A percentile compares a stretch with the other conserved stretches of the same genome.
Evolutionary conservation across 2,113 vertebrate species (phyloP).

Genomic region (Chaenocephalus aceratus): DNA sequence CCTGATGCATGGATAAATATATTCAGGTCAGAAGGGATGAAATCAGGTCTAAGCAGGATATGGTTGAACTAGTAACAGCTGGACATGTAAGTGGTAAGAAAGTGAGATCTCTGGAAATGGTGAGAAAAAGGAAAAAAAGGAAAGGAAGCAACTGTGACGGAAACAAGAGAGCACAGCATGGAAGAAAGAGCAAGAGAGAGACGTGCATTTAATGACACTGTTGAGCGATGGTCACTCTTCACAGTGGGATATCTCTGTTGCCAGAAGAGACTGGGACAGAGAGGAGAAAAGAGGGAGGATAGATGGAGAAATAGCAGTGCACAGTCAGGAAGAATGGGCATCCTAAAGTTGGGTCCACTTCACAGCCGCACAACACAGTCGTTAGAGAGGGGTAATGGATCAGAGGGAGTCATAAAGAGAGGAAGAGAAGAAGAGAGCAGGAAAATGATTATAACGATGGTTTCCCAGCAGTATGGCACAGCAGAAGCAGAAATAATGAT

Average conservation of each 20-base stretch:
- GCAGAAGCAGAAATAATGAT: constrained; percentile 68
- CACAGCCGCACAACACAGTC: constrained; percentile 61
- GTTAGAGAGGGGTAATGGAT: constrained; percentile 73
- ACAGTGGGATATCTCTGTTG: constrained; percentile 55
- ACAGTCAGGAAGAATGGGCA: constrained; percentile 32
- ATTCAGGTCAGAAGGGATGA: constrained; percentile 1
- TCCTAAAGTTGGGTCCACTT: constrained; percentile 67
- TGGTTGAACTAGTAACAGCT: constrained; percentile 32
- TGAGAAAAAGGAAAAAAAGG: constrained; percentile 16
- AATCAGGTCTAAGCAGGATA: neutral
- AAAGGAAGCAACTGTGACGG: constrained; percentile 45
- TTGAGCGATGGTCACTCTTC: constrained; percentile 55
- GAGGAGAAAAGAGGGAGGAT: constrained; percentile 27
- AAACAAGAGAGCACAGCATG: constrained; percentile 34
- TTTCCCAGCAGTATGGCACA: constrained; percentile 67
- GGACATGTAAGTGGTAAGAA: constrained; percentile 30
- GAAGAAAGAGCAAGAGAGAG: constrained; percentile 53
- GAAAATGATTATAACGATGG: constrained; percentile 60
- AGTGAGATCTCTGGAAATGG: constrained; percentile 29
- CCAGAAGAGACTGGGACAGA: constrained; percentile 22
- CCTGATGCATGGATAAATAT: neutral
- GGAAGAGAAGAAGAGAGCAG: constrained; percentile 44
- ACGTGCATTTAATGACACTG: constrained; percentile 58
- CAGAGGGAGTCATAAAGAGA: constrained; percentile 51
- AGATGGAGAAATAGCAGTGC: constrained; percentile 36